Percentiles rank a stretch among this genome's conserved stretches.
Conservation (phyloP, 2,888 invertebrate species). For the Xestobium rufovillosum region DNA sequence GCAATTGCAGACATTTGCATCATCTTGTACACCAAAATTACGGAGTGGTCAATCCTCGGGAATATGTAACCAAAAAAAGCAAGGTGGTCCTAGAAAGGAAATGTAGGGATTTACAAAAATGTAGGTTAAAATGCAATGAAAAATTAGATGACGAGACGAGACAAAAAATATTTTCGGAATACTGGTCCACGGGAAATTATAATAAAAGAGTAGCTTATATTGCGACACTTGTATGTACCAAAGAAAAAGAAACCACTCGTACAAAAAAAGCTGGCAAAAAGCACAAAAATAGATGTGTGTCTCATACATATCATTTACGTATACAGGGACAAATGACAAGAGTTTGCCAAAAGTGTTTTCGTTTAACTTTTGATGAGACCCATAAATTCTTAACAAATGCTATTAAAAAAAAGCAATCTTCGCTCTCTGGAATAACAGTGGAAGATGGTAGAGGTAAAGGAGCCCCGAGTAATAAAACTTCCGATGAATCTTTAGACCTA, state of each 20-base stretch:
- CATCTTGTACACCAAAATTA: too few species aligned
- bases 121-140: neutral
- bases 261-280: neutral
- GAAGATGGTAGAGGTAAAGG: slow-evolving; percentile 3
- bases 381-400: slow-evolving; percentile 5
- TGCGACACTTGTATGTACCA: neutral
- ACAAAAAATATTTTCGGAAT: neutral
- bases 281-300: neutral
- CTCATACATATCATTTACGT: neutral
- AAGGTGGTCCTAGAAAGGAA: neutral
- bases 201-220: neutral
- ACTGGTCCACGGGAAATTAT: neutral
- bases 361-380: slow-evolving; percentile 5
- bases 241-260: neutral
- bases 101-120: neutral
- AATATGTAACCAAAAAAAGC: too few species aligned
- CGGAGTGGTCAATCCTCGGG: too few species aligned
- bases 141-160: neutral
- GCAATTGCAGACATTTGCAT: too few species aligned
- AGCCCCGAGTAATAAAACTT: slow-evolving; percentile 7
- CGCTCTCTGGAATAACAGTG: neutral
- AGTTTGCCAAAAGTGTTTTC: slow-evolving; percentile 10
- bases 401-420: slow-evolving; percentile 1
- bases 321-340: neutral
- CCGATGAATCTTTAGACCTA: slow-evolving; percentile 6